A percentile compares a stretch with the other conserved stretches of the same genome.
phyloP scores from a whole-genome alignment of 2,888 invertebrate genomes.

The Stenurella melanura region DNA sequence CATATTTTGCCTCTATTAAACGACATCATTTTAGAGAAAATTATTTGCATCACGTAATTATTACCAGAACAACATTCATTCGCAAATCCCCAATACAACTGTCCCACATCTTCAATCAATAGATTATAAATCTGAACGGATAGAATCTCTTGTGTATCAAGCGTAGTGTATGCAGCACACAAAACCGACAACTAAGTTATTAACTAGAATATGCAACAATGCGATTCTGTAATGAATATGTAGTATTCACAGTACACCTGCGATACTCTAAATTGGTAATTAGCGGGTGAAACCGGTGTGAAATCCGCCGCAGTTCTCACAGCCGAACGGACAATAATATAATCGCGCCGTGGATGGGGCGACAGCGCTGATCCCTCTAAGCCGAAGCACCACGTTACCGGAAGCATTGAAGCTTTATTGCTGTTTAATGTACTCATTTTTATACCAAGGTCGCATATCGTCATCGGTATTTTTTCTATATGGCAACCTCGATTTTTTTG shows the following conservation, averaged over 20 bases:
- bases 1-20: too few species aligned
- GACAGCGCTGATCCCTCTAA: constrained; percentile 24
- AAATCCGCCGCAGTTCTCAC: constrained; percentile 72
- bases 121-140: constrained; percentile 14
- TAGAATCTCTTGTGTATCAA: constrained; percentile 28
- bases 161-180: constrained; percentile 41
- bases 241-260: constrained; percentile 69
- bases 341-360: constrained; percentile 62
- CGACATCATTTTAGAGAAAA: neutral
- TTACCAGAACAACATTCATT: neutral
- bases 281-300: constrained; percentile 73
- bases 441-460: neutral
- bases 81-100: neutral
- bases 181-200: constrained; percentile 67
- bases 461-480: neutral
- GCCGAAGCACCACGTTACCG: constrained; percentile 6
- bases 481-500: neutral
- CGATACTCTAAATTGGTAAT: constrained; percentile 72
- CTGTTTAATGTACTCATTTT: constrained; percentile 11
- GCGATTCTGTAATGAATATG: constrained; percentile 70
- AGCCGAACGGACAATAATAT: constrained; percentile 72
- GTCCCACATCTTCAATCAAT: neutral
- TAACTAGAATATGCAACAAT: constrained; percentile 70
- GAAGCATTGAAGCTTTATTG: constrained; percentile 12
- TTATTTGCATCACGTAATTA: neutral